Base-by-base conservation (phyloP, 2,113 vertebrate species). In the Dendropsophus ebraccatus region DNA sequence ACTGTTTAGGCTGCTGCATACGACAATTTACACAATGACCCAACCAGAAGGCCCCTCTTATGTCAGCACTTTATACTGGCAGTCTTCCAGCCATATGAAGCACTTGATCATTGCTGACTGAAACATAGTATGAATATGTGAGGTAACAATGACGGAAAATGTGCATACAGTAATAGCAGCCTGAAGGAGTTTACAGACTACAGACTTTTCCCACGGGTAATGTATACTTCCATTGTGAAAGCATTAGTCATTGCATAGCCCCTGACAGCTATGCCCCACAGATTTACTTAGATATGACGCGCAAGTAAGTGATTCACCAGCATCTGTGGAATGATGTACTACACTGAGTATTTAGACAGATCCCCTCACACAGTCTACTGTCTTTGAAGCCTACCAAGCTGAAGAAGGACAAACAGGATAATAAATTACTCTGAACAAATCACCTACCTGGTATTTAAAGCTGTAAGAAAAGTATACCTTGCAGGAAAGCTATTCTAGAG, bases 221-320 rank as follows among this genome's bases (percentile, higher is more conserved):
- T 41, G 21, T 41, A 41, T 41, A 70, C 35, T 41, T 41, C 67
- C 67, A 37, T 70, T 37, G 35, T 70, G 8, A 37, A 41, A 70
- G 12, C 67, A 70, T 37, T 70, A 70, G 35, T 41, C 67, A 70
- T 70, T 21, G 17, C 12, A 70, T 70, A 14, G 32, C 65, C 65
- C 62, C 19, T 9, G 1, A 23, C 67, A 41, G 23, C 32, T 23
- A 16, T 70, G 35, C 19, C 32, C 67, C 67, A 70, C 32, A 70
- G 67, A 78, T 21, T 6, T 6, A 14, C 32, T 70, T 10, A 74
- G 41, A 74, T 49, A 73, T 45, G 70, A 41, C 8, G 41, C 21
- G 32, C 5, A 67, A 32, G 19, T 23, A n/a, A 47, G 52, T 84
- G 52, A 84, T 28, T 84, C 83, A 76, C 45, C 47, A 76, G 62